phyloP scores from a whole-genome alignment of 2,797 vertebrate species.

The Anabacerthia variegaticeps region DNA sequence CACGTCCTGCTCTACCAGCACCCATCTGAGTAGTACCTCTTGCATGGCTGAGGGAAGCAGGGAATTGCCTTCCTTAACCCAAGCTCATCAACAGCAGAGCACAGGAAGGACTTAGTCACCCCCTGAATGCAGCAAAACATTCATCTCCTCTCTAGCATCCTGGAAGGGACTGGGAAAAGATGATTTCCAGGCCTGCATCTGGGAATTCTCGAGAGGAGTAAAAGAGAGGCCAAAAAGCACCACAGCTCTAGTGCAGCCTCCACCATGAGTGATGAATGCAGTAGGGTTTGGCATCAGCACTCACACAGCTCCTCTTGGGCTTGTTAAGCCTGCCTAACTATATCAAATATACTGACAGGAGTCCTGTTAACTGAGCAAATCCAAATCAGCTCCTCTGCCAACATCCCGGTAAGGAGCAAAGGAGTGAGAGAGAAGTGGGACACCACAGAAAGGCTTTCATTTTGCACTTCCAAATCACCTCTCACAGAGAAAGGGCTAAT shows the following conservation, averaged over 20 bases:
- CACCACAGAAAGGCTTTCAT: not conserved
- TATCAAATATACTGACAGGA: not conserved
- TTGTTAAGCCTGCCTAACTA: not conserved
- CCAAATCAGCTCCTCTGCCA: not conserved
- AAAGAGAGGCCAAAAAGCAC: not conserved
- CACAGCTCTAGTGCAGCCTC: rapidly evolving
- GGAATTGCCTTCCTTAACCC: not conserved
- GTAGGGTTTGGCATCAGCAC: not conserved
- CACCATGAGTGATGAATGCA: not conserved
- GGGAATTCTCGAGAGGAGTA: not conserved
- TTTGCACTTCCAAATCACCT: not conserved
- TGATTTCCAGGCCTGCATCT: not conserved
- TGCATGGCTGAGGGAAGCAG: not conserved
- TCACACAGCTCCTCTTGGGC: not conserved
- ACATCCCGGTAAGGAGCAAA: not conserved
- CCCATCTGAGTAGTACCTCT: rapidly evolving
- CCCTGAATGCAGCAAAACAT: not conserved
- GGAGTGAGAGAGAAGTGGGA: not conserved
- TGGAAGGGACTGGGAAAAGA: not conserved
- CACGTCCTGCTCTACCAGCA: not conserved
- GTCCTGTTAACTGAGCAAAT: not conserved
- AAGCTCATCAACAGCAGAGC: not conserved
- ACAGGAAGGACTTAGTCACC: not conserved
- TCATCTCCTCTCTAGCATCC: not conserved
- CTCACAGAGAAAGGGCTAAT: not conserved